These are phyloP conservation scores for Microctonus brassicae DNA, from an alignment of 2,888 invertebrate genomes.

Conservation along the genomic window DNA sequence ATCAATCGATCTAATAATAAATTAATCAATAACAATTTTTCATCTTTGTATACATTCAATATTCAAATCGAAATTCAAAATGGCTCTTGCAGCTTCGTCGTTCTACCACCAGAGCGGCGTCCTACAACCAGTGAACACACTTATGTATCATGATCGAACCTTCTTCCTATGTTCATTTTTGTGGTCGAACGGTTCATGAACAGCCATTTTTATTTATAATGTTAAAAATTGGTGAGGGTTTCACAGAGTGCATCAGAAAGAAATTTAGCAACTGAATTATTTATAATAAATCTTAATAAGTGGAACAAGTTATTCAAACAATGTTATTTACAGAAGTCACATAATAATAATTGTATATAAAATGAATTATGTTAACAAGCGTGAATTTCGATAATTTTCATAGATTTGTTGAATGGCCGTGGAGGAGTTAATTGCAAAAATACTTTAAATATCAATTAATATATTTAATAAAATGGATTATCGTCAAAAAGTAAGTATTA, in stretches of 20 bases:
- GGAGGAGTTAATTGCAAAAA: slow-evolving; percentile 49
- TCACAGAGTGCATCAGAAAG: neutral
- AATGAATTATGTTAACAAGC: neutral
- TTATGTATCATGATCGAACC: too few relatives aligned
- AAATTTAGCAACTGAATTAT: neutral
- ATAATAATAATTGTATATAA: neutral
- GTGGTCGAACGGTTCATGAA: neutral
- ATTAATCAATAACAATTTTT: too few relatives aligned
- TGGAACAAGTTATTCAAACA: neutral
- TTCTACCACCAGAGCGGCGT: too few relatives aligned
- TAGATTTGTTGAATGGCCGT: slow-evolving; percentile 43
- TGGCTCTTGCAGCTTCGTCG: too few relatives aligned
- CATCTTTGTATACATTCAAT: too few relatives aligned
- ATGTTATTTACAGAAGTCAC: neutral
- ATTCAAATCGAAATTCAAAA: too few relatives aligned
- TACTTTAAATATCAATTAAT: slow-evolving; percentile 49
- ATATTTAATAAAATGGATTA: slow-evolving; percentile 60
- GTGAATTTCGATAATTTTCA: neutral
- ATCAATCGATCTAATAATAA: too few relatives aligned
- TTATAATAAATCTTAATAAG: neutral
- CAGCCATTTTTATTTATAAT: slow-evolving; percentile 1
- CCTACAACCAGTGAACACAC: too few relatives aligned
- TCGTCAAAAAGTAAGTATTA: slow-evolving; percentile 56
- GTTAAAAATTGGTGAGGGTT: neutral
- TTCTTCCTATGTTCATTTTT: neutral